Conservation (phyloP, 2,797 vertebrate species). For the Pteropus rufus region DNA sequence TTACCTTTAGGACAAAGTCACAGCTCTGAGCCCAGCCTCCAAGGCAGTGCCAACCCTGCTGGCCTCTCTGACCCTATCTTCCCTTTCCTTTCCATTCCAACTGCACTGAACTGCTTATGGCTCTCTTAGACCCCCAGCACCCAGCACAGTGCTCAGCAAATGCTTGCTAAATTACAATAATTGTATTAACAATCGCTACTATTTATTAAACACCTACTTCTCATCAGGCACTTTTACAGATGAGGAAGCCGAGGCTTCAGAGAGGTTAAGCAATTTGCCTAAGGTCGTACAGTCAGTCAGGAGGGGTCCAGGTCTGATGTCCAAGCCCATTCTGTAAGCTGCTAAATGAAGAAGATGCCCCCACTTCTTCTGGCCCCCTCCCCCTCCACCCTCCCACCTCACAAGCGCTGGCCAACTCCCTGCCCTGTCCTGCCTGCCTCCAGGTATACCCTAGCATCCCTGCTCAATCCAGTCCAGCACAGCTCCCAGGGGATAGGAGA, state of each 20-base stretch:
- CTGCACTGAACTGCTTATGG: not conserved
- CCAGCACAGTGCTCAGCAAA: not conserved
- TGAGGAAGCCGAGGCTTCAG: not conserved
- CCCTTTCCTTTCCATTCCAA: not conserved
- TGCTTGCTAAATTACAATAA: not conserved
- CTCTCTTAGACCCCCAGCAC: not conserved
- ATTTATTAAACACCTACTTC: not conserved
- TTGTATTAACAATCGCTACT: not conserved
- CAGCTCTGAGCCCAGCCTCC: not conserved
- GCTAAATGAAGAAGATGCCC: not conserved
- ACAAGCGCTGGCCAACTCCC: not conserved
- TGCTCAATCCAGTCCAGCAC: not conserved
- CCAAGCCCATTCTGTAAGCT: not conserved
- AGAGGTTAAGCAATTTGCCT: constrained; percentile 1
- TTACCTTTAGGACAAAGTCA: not conserved
- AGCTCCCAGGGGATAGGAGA: not conserved
- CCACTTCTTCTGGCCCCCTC: not conserved
- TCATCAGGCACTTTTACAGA: not conserved
- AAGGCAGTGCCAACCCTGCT: not conserved
- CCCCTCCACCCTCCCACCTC: rapidly evolving
- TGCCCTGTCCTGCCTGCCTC: not conserved
- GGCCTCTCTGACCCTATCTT: not conserved
- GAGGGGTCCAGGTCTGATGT: not conserved
- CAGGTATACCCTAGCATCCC: not conserved
- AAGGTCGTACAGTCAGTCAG: not conserved